These are phyloP conservation scores for Enoplolaimus lenunculus DNA, from an alignment of 2,888 invertebrate genomes.

Conservation along the genomic window DNA sequence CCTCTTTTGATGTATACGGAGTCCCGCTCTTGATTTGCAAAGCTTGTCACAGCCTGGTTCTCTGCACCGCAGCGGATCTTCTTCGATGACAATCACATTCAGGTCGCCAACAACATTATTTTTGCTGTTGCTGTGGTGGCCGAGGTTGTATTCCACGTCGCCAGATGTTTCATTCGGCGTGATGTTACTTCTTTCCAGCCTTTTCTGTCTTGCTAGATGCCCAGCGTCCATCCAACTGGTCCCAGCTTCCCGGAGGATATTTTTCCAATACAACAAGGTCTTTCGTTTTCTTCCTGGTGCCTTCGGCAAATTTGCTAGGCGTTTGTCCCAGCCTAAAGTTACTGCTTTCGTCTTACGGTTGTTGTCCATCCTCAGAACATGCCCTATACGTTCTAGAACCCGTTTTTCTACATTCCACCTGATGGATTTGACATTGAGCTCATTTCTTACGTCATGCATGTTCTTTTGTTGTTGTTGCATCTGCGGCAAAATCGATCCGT, in stretches of 20 bases:
- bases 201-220: not conserved
- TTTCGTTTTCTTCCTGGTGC: constrained; percentile 2
- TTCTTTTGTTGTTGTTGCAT: not conserved
- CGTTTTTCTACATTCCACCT: not conserved
- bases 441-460: not conserved
- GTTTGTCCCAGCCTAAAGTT: not conserved
- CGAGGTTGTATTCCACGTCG: not conserved
- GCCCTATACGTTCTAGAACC: not conserved
- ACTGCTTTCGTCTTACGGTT: not conserved
- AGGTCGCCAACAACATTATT: not conserved
- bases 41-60: not conserved
- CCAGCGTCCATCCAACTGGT: not conserved
- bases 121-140: too few species aligned
- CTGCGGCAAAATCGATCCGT: not conserved
- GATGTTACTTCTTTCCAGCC: not conserved
- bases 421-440: not conserved
- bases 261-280: too few species aligned
- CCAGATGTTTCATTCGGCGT: not conserved
- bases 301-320: not conserved
- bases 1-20: not conserved
- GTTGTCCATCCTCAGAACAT: constrained; percentile 3
- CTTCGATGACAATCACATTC: not conserved
- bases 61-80: not conserved
- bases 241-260: not conserved
- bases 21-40: not conserved